Evolutionary conservation across 2,113 vertebrate genomes (phyloP).

Genomic region (Labrus mixtus): DNA sequence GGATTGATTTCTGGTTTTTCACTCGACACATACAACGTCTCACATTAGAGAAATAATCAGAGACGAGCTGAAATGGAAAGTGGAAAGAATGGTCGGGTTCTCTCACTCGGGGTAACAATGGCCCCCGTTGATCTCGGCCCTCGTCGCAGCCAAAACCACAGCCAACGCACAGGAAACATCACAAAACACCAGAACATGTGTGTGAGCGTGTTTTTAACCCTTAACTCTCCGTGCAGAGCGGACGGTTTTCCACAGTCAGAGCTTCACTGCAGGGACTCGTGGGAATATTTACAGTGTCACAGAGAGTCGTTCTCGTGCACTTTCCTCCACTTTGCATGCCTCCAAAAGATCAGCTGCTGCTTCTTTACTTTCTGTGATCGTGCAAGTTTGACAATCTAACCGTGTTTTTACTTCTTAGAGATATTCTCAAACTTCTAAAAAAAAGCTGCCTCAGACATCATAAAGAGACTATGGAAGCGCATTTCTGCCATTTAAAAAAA

Average conservation of each 20-base stretch:
- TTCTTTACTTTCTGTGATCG: too few relatives aligned
- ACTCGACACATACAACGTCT: conserved; percentile 1
- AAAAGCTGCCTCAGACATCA: too few relatives aligned
- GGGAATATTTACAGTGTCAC: not conserved
- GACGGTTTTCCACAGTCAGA: conserved; percentile 5
- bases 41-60: conserved; percentile 9
- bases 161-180: conserved; percentile 60
- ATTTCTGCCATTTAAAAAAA: too few relatives aligned
- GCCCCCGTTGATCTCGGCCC: conserved; percentile 59
- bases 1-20: not conserved
- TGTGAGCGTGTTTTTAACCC: conserved; percentile 26
- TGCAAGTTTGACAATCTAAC: too few relatives aligned
- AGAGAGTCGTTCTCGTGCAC: not conserved
- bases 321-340: not conserved
- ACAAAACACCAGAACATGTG: conserved; percentile 19
- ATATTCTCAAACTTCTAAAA: too few relatives aligned
- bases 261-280: not conserved
- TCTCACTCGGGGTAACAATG: conserved; percentile 61
- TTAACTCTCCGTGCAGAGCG: not conserved
- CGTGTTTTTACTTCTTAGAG: too few relatives aligned
- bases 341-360: too few relatives aligned
- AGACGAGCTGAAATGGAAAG: conserved; percentile 65
- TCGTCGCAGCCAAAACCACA: conserved; percentile 60
- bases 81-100: conserved; percentile 62
- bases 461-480: too few relatives aligned